Percentiles rank a stretch among this genome's conserved stretches.
phyloP scores from a whole-genome alignment of 1,140 invertebrate species.

The Diachasma alloeum region DNA sequence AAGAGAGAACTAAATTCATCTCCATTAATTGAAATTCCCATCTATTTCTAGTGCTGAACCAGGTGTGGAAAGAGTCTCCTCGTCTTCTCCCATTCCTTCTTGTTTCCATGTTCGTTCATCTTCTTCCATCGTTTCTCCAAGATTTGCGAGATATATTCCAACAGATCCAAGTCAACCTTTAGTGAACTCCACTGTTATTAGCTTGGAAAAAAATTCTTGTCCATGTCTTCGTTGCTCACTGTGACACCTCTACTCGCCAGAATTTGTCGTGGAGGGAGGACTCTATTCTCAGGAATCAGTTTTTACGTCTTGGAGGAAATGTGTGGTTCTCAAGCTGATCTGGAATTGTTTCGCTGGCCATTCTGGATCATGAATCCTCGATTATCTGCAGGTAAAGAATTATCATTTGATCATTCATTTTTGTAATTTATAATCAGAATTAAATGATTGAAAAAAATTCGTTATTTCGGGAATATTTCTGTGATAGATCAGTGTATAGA shows the following conservation, averaged over 20 bases:
- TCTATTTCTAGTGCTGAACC: conserved; percentile 74
- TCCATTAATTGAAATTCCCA: background rate
- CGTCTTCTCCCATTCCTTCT: conserved; percentile 88
- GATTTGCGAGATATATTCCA: background rate
- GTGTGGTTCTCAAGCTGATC: conserved; percentile 84
- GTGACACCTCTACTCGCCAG: conserved; percentile 65
- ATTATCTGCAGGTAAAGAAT: no score
- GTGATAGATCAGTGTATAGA: no score
- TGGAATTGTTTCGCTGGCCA: conserved; percentile 91
- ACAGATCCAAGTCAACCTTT: conserved; percentile 60
- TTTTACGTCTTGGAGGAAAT: conserved; percentile 62
- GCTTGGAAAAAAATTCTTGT: conserved; percentile 70
- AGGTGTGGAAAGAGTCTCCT: conserved; percentile 81
- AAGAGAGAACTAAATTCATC: background rate
- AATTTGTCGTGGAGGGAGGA: conserved; percentile 65
- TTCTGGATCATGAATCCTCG: conserved; percentile 98
- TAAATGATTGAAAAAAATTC: no score
- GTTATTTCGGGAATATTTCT: no score
- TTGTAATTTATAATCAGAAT: no score
- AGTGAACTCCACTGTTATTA: conserved; percentile 55
- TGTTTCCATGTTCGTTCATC: conserved; percentile 79
- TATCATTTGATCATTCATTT: no score
- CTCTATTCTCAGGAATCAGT: conserved; percentile 48
- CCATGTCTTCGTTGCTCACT: conserved; percentile 64
- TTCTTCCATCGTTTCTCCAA: conserved; percentile 83